phyloP scores from a whole-genome alignment of 2,113 vertebrate genomes.

The Chloropsis cyanopogon region DNA sequence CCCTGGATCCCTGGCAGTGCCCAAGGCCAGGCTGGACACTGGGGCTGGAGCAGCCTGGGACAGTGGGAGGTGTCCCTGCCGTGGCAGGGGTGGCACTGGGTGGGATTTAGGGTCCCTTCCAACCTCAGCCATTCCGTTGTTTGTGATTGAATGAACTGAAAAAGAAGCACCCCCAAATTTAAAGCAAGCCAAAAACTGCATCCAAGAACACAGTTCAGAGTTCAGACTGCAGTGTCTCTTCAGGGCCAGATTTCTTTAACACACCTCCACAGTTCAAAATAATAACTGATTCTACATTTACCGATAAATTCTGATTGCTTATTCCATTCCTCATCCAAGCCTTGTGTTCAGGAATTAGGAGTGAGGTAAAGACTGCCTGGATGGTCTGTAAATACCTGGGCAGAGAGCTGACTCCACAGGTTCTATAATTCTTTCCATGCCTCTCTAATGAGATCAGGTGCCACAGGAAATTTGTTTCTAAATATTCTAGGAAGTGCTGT shows the following conservation, averaged over 20 bases:
- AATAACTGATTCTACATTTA: neutral
- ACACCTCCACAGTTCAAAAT: neutral
- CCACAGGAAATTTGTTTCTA: neutral
- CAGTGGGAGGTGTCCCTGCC: neutral
- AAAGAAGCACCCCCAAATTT: neutral
- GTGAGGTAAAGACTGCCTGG: neutral
- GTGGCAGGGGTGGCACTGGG: neutral
- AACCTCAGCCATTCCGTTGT: neutral
- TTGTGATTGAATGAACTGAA: neutral
- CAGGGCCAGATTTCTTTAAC: neutral
- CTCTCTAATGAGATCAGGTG: neutral
- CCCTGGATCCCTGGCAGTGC: neutral
- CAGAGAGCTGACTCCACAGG: neutral
- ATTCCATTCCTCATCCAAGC: neutral
- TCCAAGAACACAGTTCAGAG: neutral
- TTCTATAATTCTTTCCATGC: neutral
- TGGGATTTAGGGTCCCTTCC: neutral
- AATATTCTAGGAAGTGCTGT: neutral
- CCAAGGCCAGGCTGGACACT: neutral
- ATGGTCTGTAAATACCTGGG: neutral
- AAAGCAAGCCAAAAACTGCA: neutral
- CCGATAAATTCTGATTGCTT: neutral
- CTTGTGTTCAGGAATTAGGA: neutral
- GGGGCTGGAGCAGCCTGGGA: neutral
- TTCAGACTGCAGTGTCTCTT: neutral